phyloP scores from a whole-genome alignment of 2,888 invertebrate genomes.

The Zygothrica quintamaculata region DNA sequence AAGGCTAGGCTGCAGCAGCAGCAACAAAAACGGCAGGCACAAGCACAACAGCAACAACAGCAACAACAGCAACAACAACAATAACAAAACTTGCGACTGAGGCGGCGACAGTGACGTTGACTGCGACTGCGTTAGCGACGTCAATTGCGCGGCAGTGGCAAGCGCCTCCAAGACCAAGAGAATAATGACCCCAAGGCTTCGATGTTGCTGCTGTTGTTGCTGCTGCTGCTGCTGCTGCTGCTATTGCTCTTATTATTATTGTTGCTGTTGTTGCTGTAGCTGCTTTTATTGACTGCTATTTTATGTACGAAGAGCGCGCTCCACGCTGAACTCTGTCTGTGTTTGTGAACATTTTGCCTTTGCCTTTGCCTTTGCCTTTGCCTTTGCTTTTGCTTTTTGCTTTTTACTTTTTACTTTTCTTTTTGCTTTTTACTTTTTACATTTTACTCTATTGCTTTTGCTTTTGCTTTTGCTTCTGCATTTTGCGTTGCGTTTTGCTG shows the following conservation, averaged over 20 bases:
- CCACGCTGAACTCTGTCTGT: constrained; percentile 42
- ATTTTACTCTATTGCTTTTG: too few relatives aligned
- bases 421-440: too few relatives aligned
- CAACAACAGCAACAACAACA: constrained; percentile 53
- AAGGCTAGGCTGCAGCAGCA: constrained; percentile 70
- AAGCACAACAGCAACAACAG: constrained; percentile 13
- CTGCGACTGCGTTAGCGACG: constrained; percentile 52
- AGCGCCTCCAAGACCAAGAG: constrained; percentile 80
- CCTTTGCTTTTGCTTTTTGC: constrained; percentile 30
- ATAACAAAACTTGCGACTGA: too few relatives aligned
- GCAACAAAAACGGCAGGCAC: constrained; percentile 6
- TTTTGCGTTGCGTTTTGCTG: too few relatives aligned
- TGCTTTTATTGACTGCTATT: constrained; percentile 79
- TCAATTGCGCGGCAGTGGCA: constrained; percentile 62
- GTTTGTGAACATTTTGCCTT: constrained; percentile 36
- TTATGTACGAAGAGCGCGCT: constrained; percentile 60
- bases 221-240: constrained; percentile 54
- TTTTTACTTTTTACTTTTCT: too few relatives aligned
- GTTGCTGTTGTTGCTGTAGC: constrained; percentile 58
- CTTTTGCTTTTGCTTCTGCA: constrained; percentile 20
- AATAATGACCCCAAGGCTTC: constrained; percentile 84
- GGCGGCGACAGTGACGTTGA: too few relatives aligned
- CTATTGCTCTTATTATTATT: constrained; percentile 55
- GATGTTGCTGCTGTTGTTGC: constrained; percentile 57
- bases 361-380: constrained; percentile 24